These are phyloP conservation scores for Sinopyrophorus schimmeli DNA, from an alignment of 2,888 invertebrate genomes.

Conservation along the genomic window DNA sequence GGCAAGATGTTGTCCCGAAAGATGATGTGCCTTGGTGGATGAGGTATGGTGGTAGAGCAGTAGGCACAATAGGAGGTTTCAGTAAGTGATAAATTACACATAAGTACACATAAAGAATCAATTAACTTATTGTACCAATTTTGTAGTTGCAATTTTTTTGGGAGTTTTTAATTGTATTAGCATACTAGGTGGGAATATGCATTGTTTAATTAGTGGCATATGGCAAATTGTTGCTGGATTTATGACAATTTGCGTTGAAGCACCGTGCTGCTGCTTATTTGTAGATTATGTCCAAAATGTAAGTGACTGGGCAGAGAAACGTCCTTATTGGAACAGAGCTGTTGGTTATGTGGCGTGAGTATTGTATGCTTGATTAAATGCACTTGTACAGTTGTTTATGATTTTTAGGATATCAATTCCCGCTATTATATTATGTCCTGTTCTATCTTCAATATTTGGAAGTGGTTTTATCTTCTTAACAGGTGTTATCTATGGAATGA, in stretches of 20 bases:
- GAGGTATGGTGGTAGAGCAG: slow-evolving; percentile 80
- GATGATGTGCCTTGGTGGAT: slow-evolving; percentile 89
- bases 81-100: slow-evolving; percentile 62
- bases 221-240: slow-evolving; percentile 91
- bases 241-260: slow-evolving; percentile 85
- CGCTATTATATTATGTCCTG: slow-evolving; percentile 77
- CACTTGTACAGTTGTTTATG: slow-evolving; percentile 4
- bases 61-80: slow-evolving; percentile 83
- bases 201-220: slow-evolving; percentile 76
- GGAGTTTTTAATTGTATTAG: slow-evolving; percentile 76
- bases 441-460: slow-evolving; percentile 78
- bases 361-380: not conserved
- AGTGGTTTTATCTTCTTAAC: slow-evolving; percentile 87
- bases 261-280: slow-evolving; percentile 96
- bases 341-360: slow-evolving; percentile 83
- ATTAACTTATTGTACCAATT: slow-evolving; percentile 18
- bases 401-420: slow-evolving; percentile 73
- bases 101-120: slow-evolving; percentile 10
- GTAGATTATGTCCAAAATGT: slow-evolving; percentile 90
- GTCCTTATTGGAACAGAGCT: slow-evolving; percentile 90
- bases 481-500: slow-evolving; percentile 89
- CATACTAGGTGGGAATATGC: slow-evolving; percentile 65
- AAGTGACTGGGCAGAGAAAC: slow-evolving; percentile 78
- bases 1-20: slow-evolving; percentile 74
- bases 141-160: slow-evolving; percentile 82